Evolutionary conservation across 2,113 vertebrate species (phyloP).

Genomic region (Spermophilus dauricus): DNA sequence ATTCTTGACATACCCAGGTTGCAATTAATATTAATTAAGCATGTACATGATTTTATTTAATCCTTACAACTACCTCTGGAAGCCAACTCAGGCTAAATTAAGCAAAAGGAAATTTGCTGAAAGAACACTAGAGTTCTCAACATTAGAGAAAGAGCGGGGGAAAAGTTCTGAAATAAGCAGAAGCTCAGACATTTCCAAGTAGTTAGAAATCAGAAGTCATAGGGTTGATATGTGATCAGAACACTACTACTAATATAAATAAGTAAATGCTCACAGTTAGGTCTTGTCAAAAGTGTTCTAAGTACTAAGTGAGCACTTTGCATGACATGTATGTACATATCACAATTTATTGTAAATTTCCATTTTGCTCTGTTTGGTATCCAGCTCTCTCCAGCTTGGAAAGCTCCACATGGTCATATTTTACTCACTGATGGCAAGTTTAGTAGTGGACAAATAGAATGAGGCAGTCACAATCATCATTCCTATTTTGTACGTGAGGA

Average conservation of each 20-base stretch:
- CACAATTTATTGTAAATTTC: neutral
- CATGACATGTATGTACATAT: neutral
- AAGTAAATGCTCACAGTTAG: neutral
- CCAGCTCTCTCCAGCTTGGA: neutral
- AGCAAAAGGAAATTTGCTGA: neutral
- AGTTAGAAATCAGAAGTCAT: neutral
- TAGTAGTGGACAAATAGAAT: neutral
- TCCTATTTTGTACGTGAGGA: conserved; percentile 39
- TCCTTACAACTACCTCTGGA: neutral
- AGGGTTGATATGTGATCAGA: neutral
- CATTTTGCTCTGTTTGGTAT: neutral
- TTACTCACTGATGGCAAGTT: neutral
- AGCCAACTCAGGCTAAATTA: neutral
- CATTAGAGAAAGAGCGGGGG: neutral
- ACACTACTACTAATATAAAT: neutral
- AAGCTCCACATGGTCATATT: neutral
- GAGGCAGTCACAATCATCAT: neutral
- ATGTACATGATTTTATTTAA: neutral
- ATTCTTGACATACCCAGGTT: neutral
- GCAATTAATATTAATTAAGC: neutral
- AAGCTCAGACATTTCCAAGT: neutral
- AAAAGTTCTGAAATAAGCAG: neutral
- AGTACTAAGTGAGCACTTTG: neutral
- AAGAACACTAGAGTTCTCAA: neutral
- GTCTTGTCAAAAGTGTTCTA: neutral